These are phyloP conservation scores for Drosophila leonis DNA, from an alignment of 2,888 invertebrate genomes.

Conservation along the genomic window DNA sequence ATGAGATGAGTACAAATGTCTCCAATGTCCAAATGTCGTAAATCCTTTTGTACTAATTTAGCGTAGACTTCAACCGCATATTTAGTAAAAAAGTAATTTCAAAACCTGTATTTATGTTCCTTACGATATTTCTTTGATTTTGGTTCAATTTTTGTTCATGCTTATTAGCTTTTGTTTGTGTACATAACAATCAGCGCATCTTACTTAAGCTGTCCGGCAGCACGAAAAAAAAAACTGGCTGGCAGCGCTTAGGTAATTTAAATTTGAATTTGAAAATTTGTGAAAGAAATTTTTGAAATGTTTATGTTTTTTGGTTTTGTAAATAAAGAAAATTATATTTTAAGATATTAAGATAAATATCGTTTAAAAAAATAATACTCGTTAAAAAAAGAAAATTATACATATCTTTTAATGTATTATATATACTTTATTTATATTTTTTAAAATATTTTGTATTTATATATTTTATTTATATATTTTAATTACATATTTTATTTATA, in stretches of 20 bases:
- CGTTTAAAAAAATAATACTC: no score
- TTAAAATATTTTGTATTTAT: no score
- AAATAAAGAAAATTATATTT: no score
- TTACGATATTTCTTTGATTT: conserved; percentile 8
- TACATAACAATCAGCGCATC: neutral
- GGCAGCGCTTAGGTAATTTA: conserved; percentile 23
- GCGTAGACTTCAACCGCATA: neutral
- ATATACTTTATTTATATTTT: no score
- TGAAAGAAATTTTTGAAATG: neutral
- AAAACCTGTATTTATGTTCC: neutral
- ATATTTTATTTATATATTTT: no score
- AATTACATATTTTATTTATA: no score
- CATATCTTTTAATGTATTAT: no score
- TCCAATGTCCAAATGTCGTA: neutral
- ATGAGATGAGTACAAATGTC: neutral
- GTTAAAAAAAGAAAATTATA: no score
- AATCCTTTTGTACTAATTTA: neutral
- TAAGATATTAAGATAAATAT: neutral
- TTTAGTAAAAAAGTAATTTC: neutral
- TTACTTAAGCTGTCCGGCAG: conserved; percentile 20
- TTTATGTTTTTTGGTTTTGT: no score
- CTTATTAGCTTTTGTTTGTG: conserved; percentile 1
- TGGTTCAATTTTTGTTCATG: neutral
- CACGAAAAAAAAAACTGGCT: neutral
- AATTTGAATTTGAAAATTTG: conserved; percentile 47